These are phyloP conservation scores for Ginglymostoma cirratum DNA, from an alignment of 2,113 vertebrate species.

Conservation along the genomic window DNA sequence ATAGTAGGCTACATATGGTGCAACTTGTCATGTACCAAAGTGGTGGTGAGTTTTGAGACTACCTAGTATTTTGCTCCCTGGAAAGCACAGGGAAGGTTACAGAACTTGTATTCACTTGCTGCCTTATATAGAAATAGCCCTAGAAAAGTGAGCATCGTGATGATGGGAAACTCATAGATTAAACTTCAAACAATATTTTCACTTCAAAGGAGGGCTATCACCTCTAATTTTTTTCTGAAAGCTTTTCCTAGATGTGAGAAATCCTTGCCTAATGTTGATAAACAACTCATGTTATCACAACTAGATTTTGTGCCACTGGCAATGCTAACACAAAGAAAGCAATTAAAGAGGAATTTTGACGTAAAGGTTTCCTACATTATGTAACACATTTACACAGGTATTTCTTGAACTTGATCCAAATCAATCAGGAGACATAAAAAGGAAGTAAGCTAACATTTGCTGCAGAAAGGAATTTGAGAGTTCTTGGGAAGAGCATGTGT, in stretches of 20 bases:
- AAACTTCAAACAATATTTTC: background rate
- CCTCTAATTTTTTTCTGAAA: background rate
- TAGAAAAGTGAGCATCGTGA: background rate
- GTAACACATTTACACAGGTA: background rate
- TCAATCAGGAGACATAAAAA: background rate
- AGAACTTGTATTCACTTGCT: background rate
- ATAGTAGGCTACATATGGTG: background rate
- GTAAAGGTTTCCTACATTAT: background rate
- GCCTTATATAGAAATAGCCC: background rate
- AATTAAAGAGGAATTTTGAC: background rate
- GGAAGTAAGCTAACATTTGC: background rate
- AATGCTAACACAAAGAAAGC: background rate
- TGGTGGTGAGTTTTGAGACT: background rate
- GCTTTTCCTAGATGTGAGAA: background rate
- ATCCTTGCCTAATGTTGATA: background rate
- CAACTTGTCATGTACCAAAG: background rate
- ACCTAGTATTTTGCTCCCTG: background rate
- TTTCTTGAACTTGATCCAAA: background rate
- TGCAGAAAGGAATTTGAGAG: background rate
- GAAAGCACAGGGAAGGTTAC: background rate
- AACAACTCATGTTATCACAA: constrained; percentile 1
- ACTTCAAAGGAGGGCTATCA: background rate
- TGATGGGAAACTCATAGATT: background rate
- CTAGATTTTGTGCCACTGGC: background rate
- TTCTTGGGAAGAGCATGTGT: background rate